Evolutionary conservation across 2,888 invertebrate species (phyloP), one percentile per base, ranked within the genome.

Genomic region (Sinelater perroti): DNA sequence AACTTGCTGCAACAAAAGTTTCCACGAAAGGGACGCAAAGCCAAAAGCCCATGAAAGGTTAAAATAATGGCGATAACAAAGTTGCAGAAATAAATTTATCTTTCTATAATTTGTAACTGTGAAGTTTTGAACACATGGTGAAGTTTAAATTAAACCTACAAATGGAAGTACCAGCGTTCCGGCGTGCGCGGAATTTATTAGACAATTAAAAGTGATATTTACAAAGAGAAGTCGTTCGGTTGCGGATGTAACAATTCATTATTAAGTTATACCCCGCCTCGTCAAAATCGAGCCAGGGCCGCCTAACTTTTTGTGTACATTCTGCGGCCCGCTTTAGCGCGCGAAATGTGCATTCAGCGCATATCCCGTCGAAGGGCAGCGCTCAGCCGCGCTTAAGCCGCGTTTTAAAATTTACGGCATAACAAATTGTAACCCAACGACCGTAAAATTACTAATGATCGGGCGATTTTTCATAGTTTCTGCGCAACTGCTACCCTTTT

Each of bases 81-180:
- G 57, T 57, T 51, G 47, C 45, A 30, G 21, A 51, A 57, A 57
- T 57, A 57, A 57, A 57, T 57, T 51, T 52, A 52, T 51, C 52
- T 57, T 57, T 26, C 45, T 57, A 57, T 57, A 57, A 57, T 57
- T 57, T 57, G 57, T 57, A 57, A 52, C 57, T 21, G 57, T 51
- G 38, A 57, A 57, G 57, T 57, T 57, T 56, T 57, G 56, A 57
- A 52, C 57, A 57, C 46, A 51, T 57, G 57, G 57, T 45, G 46
- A 57, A 57, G 57, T 35, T 57, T 57, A 57, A 57, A 57, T 57
- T 57, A 57, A 57, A 57, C 38, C 52, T 51, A 57, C 57, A 57
- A 57, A 57, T 51, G 57, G 57, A 57, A 57, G 51, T 52, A 57
- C 50, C 33, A 57, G 42, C 57, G 52, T 57, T 57, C 57, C 46